A percentile compares a stretch with the other conserved stretches of the same genome.
Evolutionary conservation across 1,140 invertebrate genomes (phyloP).

Genomic region (Conus ventricosus): DNA sequence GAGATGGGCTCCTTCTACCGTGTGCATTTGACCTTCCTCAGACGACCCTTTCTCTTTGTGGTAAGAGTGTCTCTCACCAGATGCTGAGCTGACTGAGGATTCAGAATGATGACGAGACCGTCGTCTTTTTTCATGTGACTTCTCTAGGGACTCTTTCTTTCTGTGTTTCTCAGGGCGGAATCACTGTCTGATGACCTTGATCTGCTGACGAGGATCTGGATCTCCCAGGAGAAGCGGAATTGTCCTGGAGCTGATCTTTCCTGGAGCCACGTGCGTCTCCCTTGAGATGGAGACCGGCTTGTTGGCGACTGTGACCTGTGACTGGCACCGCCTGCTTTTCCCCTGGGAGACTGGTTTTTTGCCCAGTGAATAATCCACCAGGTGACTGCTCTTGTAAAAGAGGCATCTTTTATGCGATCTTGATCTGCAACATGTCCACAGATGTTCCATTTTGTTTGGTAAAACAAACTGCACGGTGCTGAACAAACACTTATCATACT

Average conservation of each 20-base stretch:
- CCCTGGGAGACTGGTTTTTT: background rate
- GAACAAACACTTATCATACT: too few relatives aligned
- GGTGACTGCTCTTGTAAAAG: background rate
- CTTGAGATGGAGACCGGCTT: background rate
- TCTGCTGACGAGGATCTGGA: background rate
- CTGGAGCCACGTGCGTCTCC: background rate
- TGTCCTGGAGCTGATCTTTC: background rate
- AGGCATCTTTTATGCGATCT: background rate
- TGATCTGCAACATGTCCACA: background rate
- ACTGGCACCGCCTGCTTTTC: background rate
- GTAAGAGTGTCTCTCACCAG: too few relatives aligned
- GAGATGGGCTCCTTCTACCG: too few relatives aligned
- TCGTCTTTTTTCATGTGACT: too few relatives aligned
- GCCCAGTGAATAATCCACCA: background rate
- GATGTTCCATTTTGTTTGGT: too few relatives aligned
- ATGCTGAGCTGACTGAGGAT: too few relatives aligned
- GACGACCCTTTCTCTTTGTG: too few relatives aligned
- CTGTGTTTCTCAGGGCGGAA: background rate
- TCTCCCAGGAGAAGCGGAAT: background rate
- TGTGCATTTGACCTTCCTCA: too few relatives aligned
- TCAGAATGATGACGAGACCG: too few relatives aligned
- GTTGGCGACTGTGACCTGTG: background rate
- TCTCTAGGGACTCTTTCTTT: too few relatives aligned
- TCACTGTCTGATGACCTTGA: background rate
- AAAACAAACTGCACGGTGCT: too few relatives aligned